Percentiles rank a stretch among this genome's conserved stretches.
Evolutionary conservation across 2,888 invertebrate genomes (phyloP).

Genomic region (Xestia ashworthii): DNA sequence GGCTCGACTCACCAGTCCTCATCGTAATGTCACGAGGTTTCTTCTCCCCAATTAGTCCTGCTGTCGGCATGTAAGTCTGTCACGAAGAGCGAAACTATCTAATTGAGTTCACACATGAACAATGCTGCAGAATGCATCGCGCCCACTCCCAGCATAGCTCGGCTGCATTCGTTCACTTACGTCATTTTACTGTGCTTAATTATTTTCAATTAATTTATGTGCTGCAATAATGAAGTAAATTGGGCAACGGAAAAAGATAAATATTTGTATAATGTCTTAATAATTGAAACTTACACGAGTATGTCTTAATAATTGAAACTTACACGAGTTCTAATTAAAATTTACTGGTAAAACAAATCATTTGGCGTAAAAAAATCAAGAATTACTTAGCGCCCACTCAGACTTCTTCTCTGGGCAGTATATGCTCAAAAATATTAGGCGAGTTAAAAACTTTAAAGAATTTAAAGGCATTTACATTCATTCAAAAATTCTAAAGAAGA

Average conservation of each 20-base stretch:
- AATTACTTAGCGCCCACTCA: not conserved
- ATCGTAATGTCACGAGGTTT: slow-evolving; percentile 57
- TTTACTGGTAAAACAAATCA: not conserved
- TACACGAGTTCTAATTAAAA: slow-evolving; percentile 3
- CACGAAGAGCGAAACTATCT: slow-evolving; percentile 79
- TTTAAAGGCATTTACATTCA: too few species aligned
- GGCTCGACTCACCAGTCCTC: slow-evolving; percentile 30
- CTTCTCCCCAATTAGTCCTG: slow-evolving; percentile 75
- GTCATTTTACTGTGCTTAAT: slow-evolving; percentile 56
- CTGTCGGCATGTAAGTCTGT: slow-evolving; percentile 73
- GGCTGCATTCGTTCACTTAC: slow-evolving; percentile 47
- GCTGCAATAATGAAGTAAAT: slow-evolving; percentile 26
- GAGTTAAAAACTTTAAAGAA: too few species aligned
- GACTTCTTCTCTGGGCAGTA: not conserved
- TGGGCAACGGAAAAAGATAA: slow-evolving; percentile 28
- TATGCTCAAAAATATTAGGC: not conserved
- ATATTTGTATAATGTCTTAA: slow-evolving; percentile 15
- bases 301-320: not conserved
- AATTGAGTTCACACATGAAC: slow-evolving; percentile 85
- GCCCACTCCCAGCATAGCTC: slow-evolving; percentile 65
- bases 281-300: not conserved
- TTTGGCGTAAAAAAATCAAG: not conserved
- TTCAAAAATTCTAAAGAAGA: not conserved
- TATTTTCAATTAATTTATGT: slow-evolving; percentile 47
- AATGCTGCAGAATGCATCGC: slow-evolving; percentile 77